Evolutionary conservation across 2,888 invertebrate genomes (phyloP).

Genomic region (Dascillus cervinus): DNA sequence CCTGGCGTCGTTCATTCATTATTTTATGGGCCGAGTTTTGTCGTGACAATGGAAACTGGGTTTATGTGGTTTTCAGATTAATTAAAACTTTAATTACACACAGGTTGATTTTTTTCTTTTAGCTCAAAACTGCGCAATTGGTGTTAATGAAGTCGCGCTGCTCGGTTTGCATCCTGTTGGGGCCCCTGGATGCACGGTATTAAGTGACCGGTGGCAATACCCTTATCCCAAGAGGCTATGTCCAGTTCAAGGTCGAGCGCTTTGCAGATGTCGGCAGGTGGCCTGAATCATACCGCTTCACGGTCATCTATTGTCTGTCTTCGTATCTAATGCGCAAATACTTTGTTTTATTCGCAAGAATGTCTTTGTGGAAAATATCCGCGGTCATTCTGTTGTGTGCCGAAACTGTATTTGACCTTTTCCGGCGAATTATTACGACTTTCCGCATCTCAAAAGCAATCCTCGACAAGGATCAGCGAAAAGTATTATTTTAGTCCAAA

Average conservation of each 20-base stretch:
- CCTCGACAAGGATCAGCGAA: too few relatives aligned
- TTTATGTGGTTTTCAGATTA: constrained; percentile 6
- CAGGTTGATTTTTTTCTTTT: too few relatives aligned
- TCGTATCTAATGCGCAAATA: constrained; percentile 9
- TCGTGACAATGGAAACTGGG: constrained; percentile 9
- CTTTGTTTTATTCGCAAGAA: too few relatives aligned
- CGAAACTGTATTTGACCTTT: too few relatives aligned
- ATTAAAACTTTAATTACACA: constrained; percentile 5
- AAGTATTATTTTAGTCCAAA: too few relatives aligned
- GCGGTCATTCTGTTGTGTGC: neutral
- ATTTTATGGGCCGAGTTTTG: neutral
- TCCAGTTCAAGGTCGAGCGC: constrained; percentile 19
- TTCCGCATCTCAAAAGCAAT: too few relatives aligned
- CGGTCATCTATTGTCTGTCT: constrained; percentile 13
- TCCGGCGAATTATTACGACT: too few relatives aligned
- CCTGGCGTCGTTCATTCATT: constrained; percentile 11
- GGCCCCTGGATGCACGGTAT: neutral
- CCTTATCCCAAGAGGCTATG: constrained; percentile 14
- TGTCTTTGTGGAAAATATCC: neutral
- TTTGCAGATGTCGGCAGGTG: constrained; percentile 21
- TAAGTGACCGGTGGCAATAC: constrained; percentile 12
- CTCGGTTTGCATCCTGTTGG: neutral
- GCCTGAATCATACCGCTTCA: constrained; percentile 7
- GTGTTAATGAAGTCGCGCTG: neutral
- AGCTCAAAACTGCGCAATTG: too few relatives aligned